phyloP scores from a whole-genome alignment of 1,140 invertebrate species.

The Lordiphosa stackelbergi region DNA sequence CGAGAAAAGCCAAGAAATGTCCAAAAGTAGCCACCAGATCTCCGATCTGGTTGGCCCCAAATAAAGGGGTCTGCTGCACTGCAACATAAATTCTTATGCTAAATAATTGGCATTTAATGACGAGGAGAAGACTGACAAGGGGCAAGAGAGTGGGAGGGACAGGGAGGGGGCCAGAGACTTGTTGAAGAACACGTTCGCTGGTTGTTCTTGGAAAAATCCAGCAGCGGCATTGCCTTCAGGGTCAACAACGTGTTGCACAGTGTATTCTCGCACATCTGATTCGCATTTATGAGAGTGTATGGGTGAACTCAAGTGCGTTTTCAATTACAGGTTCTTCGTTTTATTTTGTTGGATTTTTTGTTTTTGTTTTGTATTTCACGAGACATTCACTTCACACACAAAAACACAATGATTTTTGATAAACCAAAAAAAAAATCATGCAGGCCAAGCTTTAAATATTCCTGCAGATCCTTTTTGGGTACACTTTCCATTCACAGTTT shows the following conservation, averaged over 20 bases:
- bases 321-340: slow-evolving; percentile 61
- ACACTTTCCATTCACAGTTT: slow-evolving; percentile 8
- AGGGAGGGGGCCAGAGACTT: not conserved
- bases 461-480: not conserved
- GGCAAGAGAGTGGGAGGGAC: not conserved
- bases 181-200: slow-evolving; percentile 12
- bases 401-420: slow-evolving; percentile 8
- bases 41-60: too few species aligned
- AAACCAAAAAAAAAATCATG: not conserved
- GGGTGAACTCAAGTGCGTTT: slow-evolving; percentile 47
- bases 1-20: slow-evolving; percentile 35
- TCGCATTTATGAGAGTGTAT: slow-evolving; percentile 6
- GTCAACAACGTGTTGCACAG: slow-evolving; percentile 50
- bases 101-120: slow-evolving; percentile 36
- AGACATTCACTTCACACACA: slow-evolving; percentile 33
- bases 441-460: slow-evolving; percentile 9
- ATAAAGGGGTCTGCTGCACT: slow-evolving; percentile 14
- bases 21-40: slow-evolving; percentile 32
- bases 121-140: slow-evolving; percentile 1
- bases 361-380: slow-evolving; percentile 15
- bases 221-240: slow-evolving; percentile 45
- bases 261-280: slow-evolving; percentile 11
- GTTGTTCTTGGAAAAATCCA: slow-evolving; percentile 46
- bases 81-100: slow-evolving; percentile 44
- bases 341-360: slow-evolving; percentile 15